A percentile compares a stretch with the other conserved stretches of the same genome.
Evolutionary conservation across 2,113 vertebrate species (phyloP).

Genomic region (Charadrius vociferus): DNA sequence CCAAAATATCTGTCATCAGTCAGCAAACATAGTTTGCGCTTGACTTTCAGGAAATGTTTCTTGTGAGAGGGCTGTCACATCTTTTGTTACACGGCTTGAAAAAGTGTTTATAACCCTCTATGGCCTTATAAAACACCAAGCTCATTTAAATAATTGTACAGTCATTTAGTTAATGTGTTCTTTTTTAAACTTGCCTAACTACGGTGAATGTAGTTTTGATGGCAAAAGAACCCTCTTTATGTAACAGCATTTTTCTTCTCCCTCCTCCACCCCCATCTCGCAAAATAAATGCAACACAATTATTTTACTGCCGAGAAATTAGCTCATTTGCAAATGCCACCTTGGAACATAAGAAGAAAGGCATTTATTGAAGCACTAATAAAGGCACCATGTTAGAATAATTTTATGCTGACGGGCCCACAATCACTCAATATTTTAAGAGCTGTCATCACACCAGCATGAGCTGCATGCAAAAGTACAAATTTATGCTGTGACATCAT

Average conservation of each 20-base stretch:
- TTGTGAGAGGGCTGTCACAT: conserved; percentile 51
- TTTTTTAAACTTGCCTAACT: conserved; percentile 78
- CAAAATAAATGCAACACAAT: conserved; percentile 84
- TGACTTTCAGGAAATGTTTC: conserved; percentile 34
- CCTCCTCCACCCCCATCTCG: not conserved
- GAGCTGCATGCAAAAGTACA: conserved; percentile 83
- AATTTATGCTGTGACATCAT: conserved; percentile 86
- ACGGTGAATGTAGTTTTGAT: conserved; percentile 75
- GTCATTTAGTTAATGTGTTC: conserved; percentile 81
- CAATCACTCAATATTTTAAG: conserved; percentile 86
- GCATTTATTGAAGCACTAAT: conserved; percentile 86
- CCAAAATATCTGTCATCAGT: conserved; percentile 52
- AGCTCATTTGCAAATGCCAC: conserved; percentile 85
- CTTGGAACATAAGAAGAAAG: conserved; percentile 83
- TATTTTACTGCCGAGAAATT: conserved; percentile 84
- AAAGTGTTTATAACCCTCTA: conserved; percentile 69
- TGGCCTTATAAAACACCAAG: conserved; percentile 70
- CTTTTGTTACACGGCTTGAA: conserved; percentile 53
- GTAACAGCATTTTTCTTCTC: conserved; percentile 73
- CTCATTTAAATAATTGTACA: conserved; percentile 82
- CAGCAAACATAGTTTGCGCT: conserved; percentile 27
- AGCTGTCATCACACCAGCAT: conserved; percentile 85
- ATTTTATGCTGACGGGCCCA: conserved; percentile 84
- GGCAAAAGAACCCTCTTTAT: conserved; percentile 80
- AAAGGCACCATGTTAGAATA: conserved; percentile 84